Conservation (phyloP, 2,797 vertebrate species). For the Synanceia verrucosa region DNA sequence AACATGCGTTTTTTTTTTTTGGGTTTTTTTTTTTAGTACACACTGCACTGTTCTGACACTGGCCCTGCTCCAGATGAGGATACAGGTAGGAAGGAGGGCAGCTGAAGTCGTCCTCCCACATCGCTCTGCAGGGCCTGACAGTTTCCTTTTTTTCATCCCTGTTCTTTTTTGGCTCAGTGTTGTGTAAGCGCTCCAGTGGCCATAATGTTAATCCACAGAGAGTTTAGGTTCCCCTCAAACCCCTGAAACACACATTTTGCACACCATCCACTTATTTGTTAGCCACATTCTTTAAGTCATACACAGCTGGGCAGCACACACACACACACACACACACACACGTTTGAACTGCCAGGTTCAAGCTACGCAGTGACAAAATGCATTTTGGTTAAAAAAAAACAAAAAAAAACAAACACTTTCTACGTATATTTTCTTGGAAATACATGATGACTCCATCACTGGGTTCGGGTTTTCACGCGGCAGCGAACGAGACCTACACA, state of each 20-base stretch:
- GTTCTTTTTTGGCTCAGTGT: conserved; percentile 72
- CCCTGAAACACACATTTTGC: conserved; percentile 37
- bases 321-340: conserved; percentile 30
- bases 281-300: conserved; percentile 49
- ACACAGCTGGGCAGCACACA: conserved; percentile 47
- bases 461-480: conserved; percentile 23
- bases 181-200: conserved; percentile 69
- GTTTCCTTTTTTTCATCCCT: conserved; percentile 33
- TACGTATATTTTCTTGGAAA: conserved; percentile 57
- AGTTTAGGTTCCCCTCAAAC: conserved; percentile 28
- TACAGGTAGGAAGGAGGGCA: conserved; percentile 58
- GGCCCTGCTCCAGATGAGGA: conserved; percentile 45
- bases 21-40: conserved; percentile 30
- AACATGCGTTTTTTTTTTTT: conserved; percentile 74
- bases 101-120: conserved; percentile 37
- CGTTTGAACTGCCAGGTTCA: conserved; percentile 60
- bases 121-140: conserved; percentile 52
- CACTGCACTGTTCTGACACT: conserved; percentile 51
- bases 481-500: conserved; percentile 55
- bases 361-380: conserved; percentile 71
- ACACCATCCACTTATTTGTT: conserved; percentile 49
- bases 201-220: conserved; percentile 40
- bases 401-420: conserved; percentile 55
- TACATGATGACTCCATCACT: conserved; percentile 45
- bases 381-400: conserved; percentile 65